These are phyloP conservation scores for Lutraria rhynchaena DNA, from an alignment of 1,140 invertebrate species.

Conservation along the genomic window DNA sequence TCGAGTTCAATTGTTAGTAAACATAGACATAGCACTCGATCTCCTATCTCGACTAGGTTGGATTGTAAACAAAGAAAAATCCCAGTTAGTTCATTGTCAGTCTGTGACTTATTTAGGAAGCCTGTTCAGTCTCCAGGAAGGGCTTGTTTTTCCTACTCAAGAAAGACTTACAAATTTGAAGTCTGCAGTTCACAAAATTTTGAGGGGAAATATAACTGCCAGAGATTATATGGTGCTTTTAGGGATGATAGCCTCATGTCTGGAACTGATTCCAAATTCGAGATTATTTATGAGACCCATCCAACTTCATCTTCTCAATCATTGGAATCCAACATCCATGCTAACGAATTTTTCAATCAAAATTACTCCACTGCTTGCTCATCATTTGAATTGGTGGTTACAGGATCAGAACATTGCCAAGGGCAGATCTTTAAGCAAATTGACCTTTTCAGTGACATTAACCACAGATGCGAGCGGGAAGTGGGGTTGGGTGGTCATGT, in stretches of 20 bases:
- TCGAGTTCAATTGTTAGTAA: background rate
- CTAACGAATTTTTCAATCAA: slow-evolving; percentile 4
- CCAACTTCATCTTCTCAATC: slow-evolving; percentile 43
- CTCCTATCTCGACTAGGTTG: slow-evolving; percentile 3
- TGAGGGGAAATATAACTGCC: too few species aligned
- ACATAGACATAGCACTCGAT: background rate
- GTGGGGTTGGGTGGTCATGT: slow-evolving; percentile 30
- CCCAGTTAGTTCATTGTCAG: background rate
- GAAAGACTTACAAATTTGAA: slow-evolving; percentile 18
- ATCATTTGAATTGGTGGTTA: slow-evolving; percentile 37
- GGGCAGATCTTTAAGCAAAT: slow-evolving; percentile 16
- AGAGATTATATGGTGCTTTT: slow-evolving; percentile 32
- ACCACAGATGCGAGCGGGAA: slow-evolving; percentile 5
- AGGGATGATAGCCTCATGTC: slow-evolving; percentile 27
- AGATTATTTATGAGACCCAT: slow-evolving; percentile 53
- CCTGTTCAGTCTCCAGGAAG: slow-evolving; percentile 18
- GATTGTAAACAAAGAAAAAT: slow-evolving; percentile 32
- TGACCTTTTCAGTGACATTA: background rate
- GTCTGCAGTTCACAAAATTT: background rate
- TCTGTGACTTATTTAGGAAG: slow-evolving; percentile 15
- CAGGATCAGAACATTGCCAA: slow-evolving; percentile 38
- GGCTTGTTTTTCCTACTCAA: slow-evolving; percentile 2
- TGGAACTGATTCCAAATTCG: slow-evolving; percentile 42
- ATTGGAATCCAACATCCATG: slow-evolving; percentile 46
- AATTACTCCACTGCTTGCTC: background rate